Evolutionary conservation across 2,888 invertebrate genomes (phyloP).

Genomic region (Spialia ferax): DNA sequence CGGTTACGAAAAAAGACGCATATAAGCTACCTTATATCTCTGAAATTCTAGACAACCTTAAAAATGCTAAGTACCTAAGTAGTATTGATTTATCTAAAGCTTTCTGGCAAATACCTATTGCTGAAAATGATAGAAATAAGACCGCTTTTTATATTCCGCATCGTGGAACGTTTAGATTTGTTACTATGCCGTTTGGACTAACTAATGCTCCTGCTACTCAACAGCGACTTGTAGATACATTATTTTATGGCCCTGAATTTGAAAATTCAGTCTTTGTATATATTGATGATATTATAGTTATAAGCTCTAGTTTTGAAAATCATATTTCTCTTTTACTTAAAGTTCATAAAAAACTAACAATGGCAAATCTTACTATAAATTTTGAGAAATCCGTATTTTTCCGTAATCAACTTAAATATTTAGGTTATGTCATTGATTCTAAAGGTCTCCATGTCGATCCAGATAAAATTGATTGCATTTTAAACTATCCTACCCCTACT

Average conservation of each 20-base stretch:
- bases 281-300: constrained; percentile 2
- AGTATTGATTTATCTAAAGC: neutral
- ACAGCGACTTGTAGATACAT: neutral
- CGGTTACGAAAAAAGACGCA: neutral
- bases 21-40: constrained; percentile 14
- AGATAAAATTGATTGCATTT: constrained; percentile 47
- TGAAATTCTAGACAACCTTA: neutral
- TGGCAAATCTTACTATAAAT: constrained; percentile 47
- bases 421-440: constrained; percentile 50
- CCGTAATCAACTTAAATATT: constrained; percentile 42
- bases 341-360: constrained; percentile 42
- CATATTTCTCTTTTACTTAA: constrained; percentile 19
- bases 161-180: constrained; percentile 11
- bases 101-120: neutral
- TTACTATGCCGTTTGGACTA: constrained; percentile 12
- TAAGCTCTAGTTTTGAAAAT: neutral
- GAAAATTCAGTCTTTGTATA: neutral
- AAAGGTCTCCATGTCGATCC: constrained; percentile 48
- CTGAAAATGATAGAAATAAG: neutral
- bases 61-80: neutral
- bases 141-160: constrained; percentile 17
- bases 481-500: constrained; percentile 46
- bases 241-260: constrained; percentile 2
- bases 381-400: constrained; percentile 45
- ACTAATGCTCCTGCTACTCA: constrained; percentile 19